phyloP scores from a whole-genome alignment of 2,888 invertebrate genomes.

The Thyatira batis region DNA sequence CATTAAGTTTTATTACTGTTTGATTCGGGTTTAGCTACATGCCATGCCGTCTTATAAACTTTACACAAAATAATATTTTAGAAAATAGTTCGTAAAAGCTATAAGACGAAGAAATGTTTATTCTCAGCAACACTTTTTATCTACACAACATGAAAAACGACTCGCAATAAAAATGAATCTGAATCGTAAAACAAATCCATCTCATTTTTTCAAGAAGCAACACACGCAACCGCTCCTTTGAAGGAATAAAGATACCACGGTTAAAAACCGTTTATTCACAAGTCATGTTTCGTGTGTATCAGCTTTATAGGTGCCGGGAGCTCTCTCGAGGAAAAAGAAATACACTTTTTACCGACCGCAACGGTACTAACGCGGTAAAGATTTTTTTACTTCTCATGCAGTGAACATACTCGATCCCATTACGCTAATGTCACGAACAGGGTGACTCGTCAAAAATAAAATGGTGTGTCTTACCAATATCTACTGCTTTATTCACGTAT shows the following conservation, averaged over 20 bases:
- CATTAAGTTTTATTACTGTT: not conserved
- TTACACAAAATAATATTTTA: not conserved
- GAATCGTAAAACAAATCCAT: constrained; percentile 16
- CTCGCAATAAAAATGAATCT: constrained; percentile 36
- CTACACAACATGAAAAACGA: constrained; percentile 35
- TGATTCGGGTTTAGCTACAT: no score
- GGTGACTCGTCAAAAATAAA: constrained; percentile 44
- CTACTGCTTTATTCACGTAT: not conserved
- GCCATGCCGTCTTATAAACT: no score
- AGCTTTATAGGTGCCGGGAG: constrained; percentile 17
- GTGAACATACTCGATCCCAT: constrained; percentile 34
- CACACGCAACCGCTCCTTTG: constrained; percentile 28
- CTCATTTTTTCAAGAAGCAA: constrained; percentile 27
- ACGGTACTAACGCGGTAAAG: constrained; percentile 6
- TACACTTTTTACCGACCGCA: constrained; percentile 9
- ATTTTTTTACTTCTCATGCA: constrained; percentile 27
- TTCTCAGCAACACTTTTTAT: constrained; percentile 24
- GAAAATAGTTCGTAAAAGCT: not conserved
- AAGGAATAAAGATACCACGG: constrained; percentile 13
- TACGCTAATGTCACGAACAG: constrained; percentile 46
- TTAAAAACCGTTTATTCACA: constrained; percentile 23
- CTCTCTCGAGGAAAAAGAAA: constrained; percentile 6
- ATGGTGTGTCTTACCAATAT: constrained; percentile 18
- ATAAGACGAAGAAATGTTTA: not conserved
- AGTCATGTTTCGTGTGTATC: constrained; percentile 14